phyloP scores from a whole-genome alignment of 2,888 invertebrate genomes.

The Gnatocerus cornutus region DNA sequence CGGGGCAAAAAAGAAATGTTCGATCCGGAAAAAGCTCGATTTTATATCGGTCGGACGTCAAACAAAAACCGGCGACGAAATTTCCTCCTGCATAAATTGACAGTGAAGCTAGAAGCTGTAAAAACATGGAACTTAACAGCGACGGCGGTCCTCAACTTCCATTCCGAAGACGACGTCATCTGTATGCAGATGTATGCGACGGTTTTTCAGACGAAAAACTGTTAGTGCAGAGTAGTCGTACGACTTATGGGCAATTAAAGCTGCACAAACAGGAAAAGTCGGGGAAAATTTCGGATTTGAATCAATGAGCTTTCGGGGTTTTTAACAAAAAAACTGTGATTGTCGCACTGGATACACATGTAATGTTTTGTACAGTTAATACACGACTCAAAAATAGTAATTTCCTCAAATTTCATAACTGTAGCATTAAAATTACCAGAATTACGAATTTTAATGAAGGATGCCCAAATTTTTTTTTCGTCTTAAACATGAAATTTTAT shows the following conservation, averaged over 20 bases:
- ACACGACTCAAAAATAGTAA: no score
- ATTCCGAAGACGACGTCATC: constrained; percentile 21
- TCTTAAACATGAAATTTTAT: no score
- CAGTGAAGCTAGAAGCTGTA: constrained; percentile 28
- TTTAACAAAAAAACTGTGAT: constrained; percentile 10
- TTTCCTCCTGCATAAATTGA: constrained; percentile 30
- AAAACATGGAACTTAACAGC: constrained; percentile 26
- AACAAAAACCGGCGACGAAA: constrained; percentile 27
- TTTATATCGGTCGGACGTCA: constrained; percentile 16
- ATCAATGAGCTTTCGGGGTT: not conserved
- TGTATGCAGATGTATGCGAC: constrained; percentile 30
- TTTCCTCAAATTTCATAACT: no score
- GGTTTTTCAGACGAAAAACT: constrained; percentile 11
- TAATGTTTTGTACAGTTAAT: no score
- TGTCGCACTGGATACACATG: no score
- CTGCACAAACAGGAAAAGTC: constrained; percentile 8
- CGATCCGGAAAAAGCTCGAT: constrained; percentile 1
- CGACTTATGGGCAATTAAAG: constrained; percentile 15
- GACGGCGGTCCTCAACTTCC: constrained; percentile 24
- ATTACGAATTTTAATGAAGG: no score
- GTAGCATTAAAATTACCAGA: no score
- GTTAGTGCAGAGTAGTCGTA: not conserved
- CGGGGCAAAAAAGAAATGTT: constrained; percentile 25
- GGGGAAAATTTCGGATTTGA: not conserved
- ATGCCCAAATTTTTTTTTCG: no score